Evolutionary conservation across 2,113 vertebrate genomes (phyloP), one percentile per base, ranked within the genome.

Genomic region (Brachyhypopomus occidentalis): DNA sequence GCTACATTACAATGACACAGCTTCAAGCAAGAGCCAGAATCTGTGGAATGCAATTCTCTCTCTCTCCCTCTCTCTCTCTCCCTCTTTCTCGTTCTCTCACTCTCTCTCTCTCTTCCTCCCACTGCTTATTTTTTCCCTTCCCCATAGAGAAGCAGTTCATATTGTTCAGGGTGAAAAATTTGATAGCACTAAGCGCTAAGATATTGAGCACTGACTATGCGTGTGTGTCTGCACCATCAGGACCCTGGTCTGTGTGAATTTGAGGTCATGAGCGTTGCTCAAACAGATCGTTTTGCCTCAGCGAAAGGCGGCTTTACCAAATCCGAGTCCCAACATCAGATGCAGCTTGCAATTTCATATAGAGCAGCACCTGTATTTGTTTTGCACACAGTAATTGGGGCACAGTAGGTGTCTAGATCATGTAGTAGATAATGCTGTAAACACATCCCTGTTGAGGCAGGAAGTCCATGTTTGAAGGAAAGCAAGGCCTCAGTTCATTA

Each of bases 291-390:
- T 36, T 67, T 67, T 67, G 12, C 17, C 6, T n/a, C 17, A 67
- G 16, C 3, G 36, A 67, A 67, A 38, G 30, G 19, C 34, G 6
- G 20, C 45, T 52, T 52, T 52, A 14, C 45, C 45, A 14, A 52
- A 52, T 52, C 45, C 8, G 12, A 12, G 45, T 52, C 45, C 9
- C 45, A 52, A 52, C 9, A 52, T 52, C 8, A 52, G 45, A 52
- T 14, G 8, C 17, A n/a, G 36, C 19, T 5, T 34, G 17, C 60
- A 60, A 62, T 36, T 74, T 79, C 20, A 27, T 59, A 70, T n/a
- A 25, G 78, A 38, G 23, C 78, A 70, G 62, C 78, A 75, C 27
- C 79, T 75, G 79, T 78, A 59, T 79, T 82, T 85, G 79, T 75
- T 67, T 56, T 55, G 25, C 60, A 74, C 59, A 74, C 71, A 64